Percentiles rank a stretch among this genome's conserved stretches.
Evolutionary conservation across 2,113 vertebrate genomes (phyloP).

Genomic region (Setophaga coronata): DNA sequence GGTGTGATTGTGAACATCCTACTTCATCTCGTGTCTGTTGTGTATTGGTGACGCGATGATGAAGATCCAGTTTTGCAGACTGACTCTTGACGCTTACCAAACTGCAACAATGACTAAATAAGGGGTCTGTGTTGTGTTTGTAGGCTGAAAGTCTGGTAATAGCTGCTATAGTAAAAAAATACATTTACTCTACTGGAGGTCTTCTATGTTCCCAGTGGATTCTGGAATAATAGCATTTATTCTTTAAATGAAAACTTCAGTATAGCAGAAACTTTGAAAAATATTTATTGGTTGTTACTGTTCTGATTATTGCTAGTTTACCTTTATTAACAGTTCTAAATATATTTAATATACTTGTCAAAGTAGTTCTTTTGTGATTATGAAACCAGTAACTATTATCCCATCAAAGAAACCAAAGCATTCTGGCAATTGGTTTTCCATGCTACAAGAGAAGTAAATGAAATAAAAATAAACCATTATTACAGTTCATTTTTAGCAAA

Average conservation of each 20-base stretch:
- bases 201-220: not conserved
- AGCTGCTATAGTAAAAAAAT: not conserved
- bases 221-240: not conserved
- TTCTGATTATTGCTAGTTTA: not conserved
- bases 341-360: not conserved
- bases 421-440: not conserved
- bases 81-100: not conserved
- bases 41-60: rapidly evolving
- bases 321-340: not conserved
- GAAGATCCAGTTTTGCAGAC: not conserved
- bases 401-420: not conserved
- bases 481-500: not conserved
- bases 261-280: not conserved
- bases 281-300: not conserved
- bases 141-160: not conserved
- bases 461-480: not conserved
- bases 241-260: not conserved
- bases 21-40: not conserved
- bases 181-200: not conserved
- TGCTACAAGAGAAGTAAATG: not conserved
- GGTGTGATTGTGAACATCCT: not conserved
- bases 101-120: not conserved
- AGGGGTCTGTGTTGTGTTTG: not conserved
- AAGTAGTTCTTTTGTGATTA: not conserved
- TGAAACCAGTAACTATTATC: not conserved